Conservation (phyloP, 2,888 invertebrate species). For the Microdon myrmicae region DNA sequence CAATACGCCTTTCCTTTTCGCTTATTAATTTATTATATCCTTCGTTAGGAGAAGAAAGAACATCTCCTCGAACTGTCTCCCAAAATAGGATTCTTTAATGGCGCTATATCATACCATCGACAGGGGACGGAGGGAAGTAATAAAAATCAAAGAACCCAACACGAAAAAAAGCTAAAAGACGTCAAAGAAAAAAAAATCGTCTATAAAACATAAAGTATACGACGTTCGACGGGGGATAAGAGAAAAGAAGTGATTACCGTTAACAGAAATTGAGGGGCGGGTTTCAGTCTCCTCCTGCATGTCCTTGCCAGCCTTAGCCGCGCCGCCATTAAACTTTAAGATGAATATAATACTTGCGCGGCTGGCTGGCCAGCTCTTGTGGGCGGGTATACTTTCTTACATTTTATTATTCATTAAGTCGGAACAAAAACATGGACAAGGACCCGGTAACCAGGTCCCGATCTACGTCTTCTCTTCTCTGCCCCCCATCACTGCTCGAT, state of each 20-base stretch:
- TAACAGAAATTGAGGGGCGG: conserved; percentile 24
- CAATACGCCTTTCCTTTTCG: conserved; percentile 32
- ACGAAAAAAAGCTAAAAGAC: conserved; percentile 12
- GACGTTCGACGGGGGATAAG: conserved; percentile 10
- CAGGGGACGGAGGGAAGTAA: conserved; percentile 13
- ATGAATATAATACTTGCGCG: conserved; percentile 31
- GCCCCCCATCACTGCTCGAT: too few species aligned
- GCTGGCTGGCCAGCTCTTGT: neutral
- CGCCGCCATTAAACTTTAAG: conserved; percentile 46
- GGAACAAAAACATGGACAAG: conserved; percentile 48
- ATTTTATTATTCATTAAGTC: conserved; percentile 50
- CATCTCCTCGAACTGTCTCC: conserved; percentile 12
- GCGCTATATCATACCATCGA: conserved; percentile 27
- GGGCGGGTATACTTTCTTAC: conserved; percentile 26
- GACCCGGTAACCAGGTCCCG: conserved; percentile 33
- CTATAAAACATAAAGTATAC: conserved; percentile 19
- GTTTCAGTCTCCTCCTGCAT: conserved; percentile 1
- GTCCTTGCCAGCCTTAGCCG: conserved; percentile 5
- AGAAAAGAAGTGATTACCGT: conserved; percentile 39
- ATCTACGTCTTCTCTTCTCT: conserved; percentile 12
- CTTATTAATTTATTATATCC: conserved; percentile 37
- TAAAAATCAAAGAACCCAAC: conserved; percentile 19
- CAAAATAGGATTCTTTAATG: conserved; percentile 19
- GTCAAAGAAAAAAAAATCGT: conserved; percentile 2
- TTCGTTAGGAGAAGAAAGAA: conserved; percentile 14